phyloP scores from a whole-genome alignment of 35 echinoderm and acorn worm species.

The Chiridota heheva region DNA sequence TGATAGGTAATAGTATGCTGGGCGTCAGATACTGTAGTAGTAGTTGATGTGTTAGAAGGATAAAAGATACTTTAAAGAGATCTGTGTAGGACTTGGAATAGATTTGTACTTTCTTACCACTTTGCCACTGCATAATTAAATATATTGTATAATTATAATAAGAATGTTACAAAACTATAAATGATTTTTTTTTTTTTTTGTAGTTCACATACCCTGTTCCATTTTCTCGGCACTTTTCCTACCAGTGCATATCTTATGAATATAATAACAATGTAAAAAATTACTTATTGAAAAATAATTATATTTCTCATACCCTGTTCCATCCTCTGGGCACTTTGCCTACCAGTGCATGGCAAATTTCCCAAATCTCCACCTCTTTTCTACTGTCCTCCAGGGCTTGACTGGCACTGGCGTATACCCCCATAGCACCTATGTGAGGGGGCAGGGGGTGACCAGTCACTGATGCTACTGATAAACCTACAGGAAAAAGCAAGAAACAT shows the following conservation, averaged over 20 bases:
- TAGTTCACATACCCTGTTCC: slow-evolving; percentile 80
- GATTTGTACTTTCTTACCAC: no score
- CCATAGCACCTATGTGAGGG: slow-evolving; percentile 55
- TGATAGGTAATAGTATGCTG: no score
- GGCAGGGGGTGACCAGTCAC: slow-evolving; percentile 67
- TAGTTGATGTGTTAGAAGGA: no score
- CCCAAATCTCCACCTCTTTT: slow-evolving; percentile 91
- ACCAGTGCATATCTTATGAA: slow-evolving; percentile 64
- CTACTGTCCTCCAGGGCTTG: slow-evolving; percentile 51
- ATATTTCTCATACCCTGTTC: slow-evolving; percentile 74
- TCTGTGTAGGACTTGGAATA: no score
- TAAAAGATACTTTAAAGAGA: no score
- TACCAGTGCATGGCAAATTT: slow-evolving; percentile 75
- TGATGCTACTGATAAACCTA: slow-evolving; percentile 83
- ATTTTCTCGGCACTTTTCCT: slow-evolving; percentile 72
- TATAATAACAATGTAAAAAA: neutral
- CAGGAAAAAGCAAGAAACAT: neutral
- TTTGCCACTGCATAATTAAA: no score
- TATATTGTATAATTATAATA: no score
- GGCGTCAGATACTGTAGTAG: no score
- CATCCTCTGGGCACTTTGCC: slow-evolving; percentile 81
- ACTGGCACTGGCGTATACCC: slow-evolving; percentile 88
- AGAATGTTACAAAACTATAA: no score
- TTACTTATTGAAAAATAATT: no score
- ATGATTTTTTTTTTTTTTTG: no score